Evolutionary conservation across 2,113 vertebrate genomes (phyloP).

Genomic region (Lepus timidus): DNA sequence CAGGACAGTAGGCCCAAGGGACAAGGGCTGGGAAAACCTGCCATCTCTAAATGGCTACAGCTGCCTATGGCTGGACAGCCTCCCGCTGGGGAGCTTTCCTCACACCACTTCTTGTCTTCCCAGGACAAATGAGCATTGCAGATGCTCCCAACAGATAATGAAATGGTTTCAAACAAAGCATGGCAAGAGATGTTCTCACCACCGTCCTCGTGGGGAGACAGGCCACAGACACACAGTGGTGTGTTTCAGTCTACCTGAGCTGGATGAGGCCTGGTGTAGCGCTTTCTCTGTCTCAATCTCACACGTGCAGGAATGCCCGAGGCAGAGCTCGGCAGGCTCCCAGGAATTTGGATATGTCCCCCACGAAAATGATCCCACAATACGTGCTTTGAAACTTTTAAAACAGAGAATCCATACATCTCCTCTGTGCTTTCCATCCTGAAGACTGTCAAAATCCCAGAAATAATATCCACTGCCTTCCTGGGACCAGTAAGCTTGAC

Average conservation of each 20-base stretch:
- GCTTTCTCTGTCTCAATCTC: not conserved
- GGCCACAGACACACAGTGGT: not conserved
- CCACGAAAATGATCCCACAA: slow-evolving; percentile 5
- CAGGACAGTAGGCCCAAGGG: too few species aligned
- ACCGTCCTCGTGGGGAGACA: not conserved
- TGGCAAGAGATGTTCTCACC: not conserved
- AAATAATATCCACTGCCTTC: not conserved
- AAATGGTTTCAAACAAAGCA: not conserved
- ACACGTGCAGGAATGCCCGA: not conserved
- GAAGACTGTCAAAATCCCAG: not conserved
- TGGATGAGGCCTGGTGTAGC: too few species aligned
- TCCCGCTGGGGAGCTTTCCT: not conserved
- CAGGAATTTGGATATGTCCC: not conserved
- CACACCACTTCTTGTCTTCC: not conserved
- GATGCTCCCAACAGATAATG: not conserved
- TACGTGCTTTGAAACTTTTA: not conserved
- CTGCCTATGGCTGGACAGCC: not conserved
- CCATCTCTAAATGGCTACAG: not conserved
- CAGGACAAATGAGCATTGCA: not conserved
- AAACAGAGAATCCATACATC: slow-evolving; percentile 38
- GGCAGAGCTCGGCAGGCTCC: not conserved
- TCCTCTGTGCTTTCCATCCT: not conserved
- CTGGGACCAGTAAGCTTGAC: not conserved
- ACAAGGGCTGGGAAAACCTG: not conserved
- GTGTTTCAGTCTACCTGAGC: not conserved